Base-by-base conservation (phyloP, 2,797 vertebrate genomes). In the Danionella dracula region DNA sequence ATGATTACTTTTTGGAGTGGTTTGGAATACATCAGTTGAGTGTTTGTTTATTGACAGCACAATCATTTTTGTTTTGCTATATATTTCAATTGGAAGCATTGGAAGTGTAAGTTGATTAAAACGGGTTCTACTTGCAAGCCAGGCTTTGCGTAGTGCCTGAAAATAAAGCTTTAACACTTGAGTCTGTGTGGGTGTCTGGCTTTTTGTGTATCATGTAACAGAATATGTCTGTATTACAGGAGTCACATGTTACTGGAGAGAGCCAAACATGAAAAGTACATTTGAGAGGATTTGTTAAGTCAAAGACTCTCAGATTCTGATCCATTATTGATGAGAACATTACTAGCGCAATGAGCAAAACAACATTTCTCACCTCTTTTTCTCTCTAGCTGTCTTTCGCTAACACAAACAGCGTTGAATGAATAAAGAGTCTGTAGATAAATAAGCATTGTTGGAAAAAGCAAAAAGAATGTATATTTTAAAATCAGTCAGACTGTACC, bases 251-350 rank as follows among this genome's bases (percentile, higher is more conserved):
- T 46, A 40, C 15, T 38, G 34, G 32, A 68, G 56, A 61, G 54
- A 53, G 32, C 34, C 49, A 56, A 62, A 63, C 57, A 69, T 37
- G 50, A 63, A 51, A 65, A 62, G 41, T 49, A 61, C 66, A 57
- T 69, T 57, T 48, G 50, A 66, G 66, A 59, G 55, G 54, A 58
- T 64, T 68, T 75, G 73, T 64, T 59, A 12, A 48, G 59, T 66
- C 67, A 70, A 42, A 63, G 21, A 66, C 38, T 41, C 57, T 62
- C 32, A 34, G 46, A 38, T 71, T 58, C 19, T 35, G 51, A 41
- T 71, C 48, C 20, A 74, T 71, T 51, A 59, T 53, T 12, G 37
- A 63, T 63, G 68, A 72, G 55, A 15, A 71, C 61, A 59, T 71
- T 71, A 46, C 31, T 23, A 66, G 20, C 56, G 50, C 19, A 56